phyloP scores from a whole-genome alignment of 2,113 vertebrate species.

The Pseudopodoces humilis region DNA sequence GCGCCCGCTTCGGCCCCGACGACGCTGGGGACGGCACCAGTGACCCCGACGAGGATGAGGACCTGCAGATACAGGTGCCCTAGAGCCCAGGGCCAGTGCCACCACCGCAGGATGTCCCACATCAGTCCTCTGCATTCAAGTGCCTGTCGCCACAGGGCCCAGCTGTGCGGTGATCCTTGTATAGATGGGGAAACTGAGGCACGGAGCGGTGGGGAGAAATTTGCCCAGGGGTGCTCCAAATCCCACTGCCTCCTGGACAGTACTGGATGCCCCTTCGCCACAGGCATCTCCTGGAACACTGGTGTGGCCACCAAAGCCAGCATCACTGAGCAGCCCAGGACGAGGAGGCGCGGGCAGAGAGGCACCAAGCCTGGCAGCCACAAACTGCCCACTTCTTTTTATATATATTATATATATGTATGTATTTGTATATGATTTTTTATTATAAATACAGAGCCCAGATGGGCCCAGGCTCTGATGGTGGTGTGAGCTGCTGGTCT shows the following conservation, averaged over 20 bases:
- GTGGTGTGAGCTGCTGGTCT: not conserved
- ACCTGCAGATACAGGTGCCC: conserved; percentile 92
- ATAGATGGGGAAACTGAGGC: not conserved
- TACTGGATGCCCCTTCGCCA: not conserved
- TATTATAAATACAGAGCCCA: conserved; percentile 26
- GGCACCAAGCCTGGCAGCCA: not conserved
- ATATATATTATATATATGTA: conserved; percentile 25
- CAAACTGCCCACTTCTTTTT: not conserved
- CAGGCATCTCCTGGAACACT: not conserved
- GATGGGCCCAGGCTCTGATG: not conserved
- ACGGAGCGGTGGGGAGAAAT: rapidly evolving
- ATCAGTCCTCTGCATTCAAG: not conserved
- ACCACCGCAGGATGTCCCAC: rapidly evolving
- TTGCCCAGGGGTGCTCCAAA: not conserved
- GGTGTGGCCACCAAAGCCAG: not conserved
- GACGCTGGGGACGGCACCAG: conserved; percentile 81
- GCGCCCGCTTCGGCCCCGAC: conserved; percentile 83
- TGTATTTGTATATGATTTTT: conserved; percentile 43
- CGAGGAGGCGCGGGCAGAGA: not conserved
- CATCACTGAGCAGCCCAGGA: not conserved
- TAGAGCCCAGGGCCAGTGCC: conserved; percentile 42
- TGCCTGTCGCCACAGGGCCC: rapidly evolving
- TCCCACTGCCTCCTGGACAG: not conserved
- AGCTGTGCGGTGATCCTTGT: rapidly evolving
- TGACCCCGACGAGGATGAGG: conserved; percentile 88